A percentile compares a stretch with the other conserved stretches of the same genome.
Conservation (phyloP, 2,888 invertebrate genomes). For the Eupithecia centaureata region DNA sequence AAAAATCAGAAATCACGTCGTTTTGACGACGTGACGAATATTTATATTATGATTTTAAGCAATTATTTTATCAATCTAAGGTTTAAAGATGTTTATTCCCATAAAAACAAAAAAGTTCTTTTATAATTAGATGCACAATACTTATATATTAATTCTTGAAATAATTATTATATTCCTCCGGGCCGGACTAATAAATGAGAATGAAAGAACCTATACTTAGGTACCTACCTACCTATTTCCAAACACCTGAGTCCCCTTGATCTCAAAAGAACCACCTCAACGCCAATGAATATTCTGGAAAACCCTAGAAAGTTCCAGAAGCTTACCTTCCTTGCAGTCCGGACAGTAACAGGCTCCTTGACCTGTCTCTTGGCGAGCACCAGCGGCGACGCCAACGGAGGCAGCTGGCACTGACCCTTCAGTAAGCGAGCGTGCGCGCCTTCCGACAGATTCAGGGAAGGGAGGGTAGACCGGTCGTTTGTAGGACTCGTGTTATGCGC, state of each 20-base stretch:
- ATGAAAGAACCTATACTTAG: too few species aligned
- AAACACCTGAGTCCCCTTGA: neutral
- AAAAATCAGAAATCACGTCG: neutral
- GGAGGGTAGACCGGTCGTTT: constrained; percentile 71
- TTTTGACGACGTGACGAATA: too few species aligned
- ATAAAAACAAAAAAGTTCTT: too few species aligned
- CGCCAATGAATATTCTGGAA: neutral
- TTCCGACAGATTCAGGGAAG: constrained; percentile 72
- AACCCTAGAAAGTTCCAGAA: neutral
- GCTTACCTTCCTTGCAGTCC: constrained; percentile 46
- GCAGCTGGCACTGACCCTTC: constrained; percentile 72
- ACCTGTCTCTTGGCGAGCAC: constrained; percentile 65
- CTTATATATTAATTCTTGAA: too few species aligned
- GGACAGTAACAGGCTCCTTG: constrained; percentile 63
- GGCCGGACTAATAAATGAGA: too few species aligned
- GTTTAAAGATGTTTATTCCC: too few species aligned
- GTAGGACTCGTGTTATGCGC: constrained; percentile 66
- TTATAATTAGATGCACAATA: too few species aligned
- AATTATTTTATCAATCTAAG: too few species aligned
- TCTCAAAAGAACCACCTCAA: neutral
- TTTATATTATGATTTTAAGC: too few species aligned
- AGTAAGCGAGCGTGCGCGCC: constrained; percentile 64
- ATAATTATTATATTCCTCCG: too few species aligned
- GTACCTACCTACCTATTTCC: too few species aligned
- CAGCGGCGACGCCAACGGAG: constrained; percentile 75